Evolutionary conservation across 2,797 vertebrate species (phyloP).

Genomic region (Acrossocheilus fasciatus): DNA sequence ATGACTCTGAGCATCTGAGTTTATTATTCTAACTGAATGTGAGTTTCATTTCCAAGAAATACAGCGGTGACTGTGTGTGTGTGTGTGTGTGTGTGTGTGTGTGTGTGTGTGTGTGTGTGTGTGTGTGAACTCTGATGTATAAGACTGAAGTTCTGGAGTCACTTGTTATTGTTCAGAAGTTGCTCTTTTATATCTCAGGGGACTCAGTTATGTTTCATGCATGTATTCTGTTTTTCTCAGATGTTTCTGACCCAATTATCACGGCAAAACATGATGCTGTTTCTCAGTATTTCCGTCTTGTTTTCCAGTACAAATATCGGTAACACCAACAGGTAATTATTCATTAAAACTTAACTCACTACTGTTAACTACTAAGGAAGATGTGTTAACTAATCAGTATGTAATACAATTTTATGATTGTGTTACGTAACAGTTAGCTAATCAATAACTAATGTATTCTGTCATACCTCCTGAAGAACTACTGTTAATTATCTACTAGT

Average conservation of each 20-base stretch:
- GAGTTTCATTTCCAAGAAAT: constrained; percentile 65
- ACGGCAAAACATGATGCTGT: too few relatives aligned
- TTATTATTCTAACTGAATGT: constrained; percentile 76
- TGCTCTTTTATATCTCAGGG: not conserved
- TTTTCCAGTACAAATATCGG: not conserved
- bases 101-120: not conserved
- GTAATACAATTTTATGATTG: too few relatives aligned
- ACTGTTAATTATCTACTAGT: too few relatives aligned
- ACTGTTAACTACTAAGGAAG: too few relatives aligned
- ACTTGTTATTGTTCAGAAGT: not conserved
- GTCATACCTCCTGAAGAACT: too few relatives aligned
- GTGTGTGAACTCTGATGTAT: not conserved
- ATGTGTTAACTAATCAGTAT: too few relatives aligned
- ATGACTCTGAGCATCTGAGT: constrained; percentile 74
- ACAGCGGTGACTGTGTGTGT: constrained; percentile 51
- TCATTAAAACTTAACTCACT: too few relatives aligned
- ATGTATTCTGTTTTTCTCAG: not conserved
- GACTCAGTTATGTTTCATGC: not conserved
- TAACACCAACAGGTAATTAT: too few relatives aligned
- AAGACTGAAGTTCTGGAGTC: not conserved
- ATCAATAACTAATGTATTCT: too few relatives aligned
- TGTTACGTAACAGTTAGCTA: too few relatives aligned
- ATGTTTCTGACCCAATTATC: not conserved
- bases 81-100: not conserved
- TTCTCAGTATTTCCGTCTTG: not conserved